Base-by-base conservation (phyloP, 2,113 vertebrate genomes). In the Elanoides forficatus region DNA sequence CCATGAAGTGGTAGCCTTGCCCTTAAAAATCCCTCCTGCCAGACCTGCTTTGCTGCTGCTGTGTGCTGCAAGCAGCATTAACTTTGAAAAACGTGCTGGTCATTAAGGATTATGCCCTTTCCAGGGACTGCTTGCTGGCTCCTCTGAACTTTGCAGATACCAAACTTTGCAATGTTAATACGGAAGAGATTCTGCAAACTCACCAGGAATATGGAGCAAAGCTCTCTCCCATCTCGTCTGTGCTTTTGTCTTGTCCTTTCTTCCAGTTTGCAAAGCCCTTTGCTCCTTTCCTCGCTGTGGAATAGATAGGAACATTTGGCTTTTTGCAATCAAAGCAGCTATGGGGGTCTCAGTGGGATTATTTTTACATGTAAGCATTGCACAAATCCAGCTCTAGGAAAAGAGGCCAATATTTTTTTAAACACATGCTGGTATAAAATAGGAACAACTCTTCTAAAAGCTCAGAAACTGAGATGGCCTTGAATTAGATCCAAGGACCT, bases 401-500 rank as follows among this genome's bases (percentile, higher is more conserved):
- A 93, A 85, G 86, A 89, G 70, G 94, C 89, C 89, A 94, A 14
- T 96, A 75, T 96, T 97, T 96, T 95, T 93, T 97, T 96, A 94
- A 96, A 96, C 93, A 96, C 95, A 95, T 81, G 86, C 94, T 96
- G 94, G 65, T 94, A 88, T 90, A 91, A 96, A 97, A 94, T 86
- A 92, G 56, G 84, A 95, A 84, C 62, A 81, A 75, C 73, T 90
- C 43, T 91, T 91, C 81, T 93, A 34, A 92, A 95, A 96, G 78
- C 78, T 87, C 58, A 86, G 81, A 85, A 40, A 45, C 55, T 66
- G 78, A 93, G 82, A 91, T 79, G 73, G 94, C 89, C 93, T 95
- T 97, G 96, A 93, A 90, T 88, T 85, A 95, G 50, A 82, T 95
- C 91, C 93, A 94, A 79, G 11, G 3, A 83, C 66, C 74, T 91